These are phyloP conservation scores for Perizoma affinitatum DNA, from an alignment of 2,888 invertebrate genomes.

Conservation along the genomic window DNA sequence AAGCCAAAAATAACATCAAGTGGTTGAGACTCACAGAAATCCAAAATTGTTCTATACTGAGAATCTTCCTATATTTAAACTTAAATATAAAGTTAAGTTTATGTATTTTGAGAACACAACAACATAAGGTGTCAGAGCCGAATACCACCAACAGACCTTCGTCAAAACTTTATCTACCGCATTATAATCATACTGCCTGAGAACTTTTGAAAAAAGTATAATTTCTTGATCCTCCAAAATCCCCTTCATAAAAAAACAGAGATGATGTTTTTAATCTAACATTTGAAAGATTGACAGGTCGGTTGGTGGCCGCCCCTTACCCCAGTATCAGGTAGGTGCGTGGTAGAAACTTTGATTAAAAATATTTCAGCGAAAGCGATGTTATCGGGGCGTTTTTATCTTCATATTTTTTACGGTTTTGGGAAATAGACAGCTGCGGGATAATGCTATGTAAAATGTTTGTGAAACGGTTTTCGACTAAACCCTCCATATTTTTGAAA, in stretches of 20 bases:
- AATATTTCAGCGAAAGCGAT: slow-evolving; percentile 79
- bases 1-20: too few relatives aligned
- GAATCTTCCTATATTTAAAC: too few relatives aligned
- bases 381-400: slow-evolving; percentile 55
- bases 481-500: slow-evolving; percentile 23
- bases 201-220: slow-evolving; percentile 51
- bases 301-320: slow-evolving; percentile 67
- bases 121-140: slow-evolving; percentile 49
- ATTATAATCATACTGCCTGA: slow-evolving; percentile 74
- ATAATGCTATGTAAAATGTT: slow-evolving; percentile 33
- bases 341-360: slow-evolving; percentile 73
- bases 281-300: slow-evolving; percentile 83
- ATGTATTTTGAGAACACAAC: slow-evolving; percentile 15
- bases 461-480: not conserved
- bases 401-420: slow-evolving; percentile 22
- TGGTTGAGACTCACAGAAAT: too few relatives aligned
- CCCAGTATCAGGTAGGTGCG: slow-evolving; percentile 71
- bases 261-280: slow-evolving; percentile 82
- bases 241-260: slow-evolving; percentile 70
- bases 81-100: not conserved
- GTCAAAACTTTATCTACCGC: slow-evolving; percentile 80
- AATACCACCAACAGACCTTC: slow-evolving; percentile 71
- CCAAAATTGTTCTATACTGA: too few relatives aligned
- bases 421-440: slow-evolving; percentile 20
- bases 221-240: slow-evolving; percentile 76